A percentile compares a stretch with the other conserved stretches of the same genome.
phyloP scores from a whole-genome alignment of 2,888 invertebrate genomes.

The Papilio elwesi region DNA sequence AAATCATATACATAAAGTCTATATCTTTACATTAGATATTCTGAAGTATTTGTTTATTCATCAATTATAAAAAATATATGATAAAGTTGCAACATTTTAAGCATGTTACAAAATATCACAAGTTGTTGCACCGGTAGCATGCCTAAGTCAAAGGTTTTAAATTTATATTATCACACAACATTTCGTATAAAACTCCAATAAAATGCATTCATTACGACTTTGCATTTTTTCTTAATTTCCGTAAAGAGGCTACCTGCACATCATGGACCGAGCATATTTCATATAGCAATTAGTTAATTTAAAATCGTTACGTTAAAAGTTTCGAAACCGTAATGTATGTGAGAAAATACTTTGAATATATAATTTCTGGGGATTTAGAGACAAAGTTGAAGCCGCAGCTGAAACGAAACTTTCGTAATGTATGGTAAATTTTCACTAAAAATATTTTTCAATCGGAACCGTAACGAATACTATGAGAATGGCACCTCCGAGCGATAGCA shows the following conservation, averaged over 20 bases:
- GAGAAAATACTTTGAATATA: conserved; percentile 30
- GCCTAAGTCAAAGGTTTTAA: conserved; percentile 24
- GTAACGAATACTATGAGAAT: conserved; percentile 57
- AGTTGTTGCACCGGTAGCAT: conserved; percentile 15
- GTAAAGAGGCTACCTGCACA: conserved; percentile 17
- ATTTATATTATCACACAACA: conserved; percentile 37
- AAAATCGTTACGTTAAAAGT: conserved; percentile 50
- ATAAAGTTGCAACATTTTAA: conserved; percentile 20
- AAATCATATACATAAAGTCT: no score
- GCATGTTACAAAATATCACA: conserved; percentile 21
- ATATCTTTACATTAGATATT: no score
- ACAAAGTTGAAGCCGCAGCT: background rate
- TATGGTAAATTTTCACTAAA: background rate
- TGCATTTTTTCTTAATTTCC: conserved; percentile 35
- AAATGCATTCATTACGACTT: conserved; percentile 38
- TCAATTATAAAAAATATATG: background rate
- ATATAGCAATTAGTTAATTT: conserved; percentile 55
- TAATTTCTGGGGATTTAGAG: conserved; percentile 11
- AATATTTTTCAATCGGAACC: conserved; percentile 56
- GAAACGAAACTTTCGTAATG: conserved; percentile 17
- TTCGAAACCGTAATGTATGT: conserved; percentile 49
- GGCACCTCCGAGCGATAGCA: conserved; percentile 55
- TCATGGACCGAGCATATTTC: conserved; percentile 43
- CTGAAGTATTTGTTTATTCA: no score
- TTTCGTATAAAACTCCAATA: conserved; percentile 38